Evolutionary conservation across 2,113 vertebrate genomes (phyloP).

Genomic region (Hippocampus mohnikei): DNA sequence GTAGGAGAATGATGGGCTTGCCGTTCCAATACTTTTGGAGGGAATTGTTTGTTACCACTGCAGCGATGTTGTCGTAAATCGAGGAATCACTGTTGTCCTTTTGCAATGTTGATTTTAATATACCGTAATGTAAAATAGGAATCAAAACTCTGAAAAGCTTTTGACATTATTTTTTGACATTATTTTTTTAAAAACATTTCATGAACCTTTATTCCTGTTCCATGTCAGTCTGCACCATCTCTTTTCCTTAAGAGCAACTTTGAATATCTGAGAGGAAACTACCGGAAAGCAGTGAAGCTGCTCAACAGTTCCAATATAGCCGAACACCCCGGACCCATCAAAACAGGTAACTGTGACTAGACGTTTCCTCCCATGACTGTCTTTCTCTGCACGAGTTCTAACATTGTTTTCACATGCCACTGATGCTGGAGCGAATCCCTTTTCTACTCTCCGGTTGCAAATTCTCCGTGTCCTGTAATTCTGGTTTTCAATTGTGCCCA

Average conservation of each 20-base stretch:
- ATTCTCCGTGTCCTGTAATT: background rate
- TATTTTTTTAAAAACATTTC: too few species aligned
- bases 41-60: too few species aligned
- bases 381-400: background rate
- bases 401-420: background rate
- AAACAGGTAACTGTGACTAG: constrained; percentile 81
- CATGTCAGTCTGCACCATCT: constrained; percentile 86
- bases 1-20: too few species aligned
- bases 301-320: constrained; percentile 95
- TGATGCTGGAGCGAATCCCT: too few species aligned
- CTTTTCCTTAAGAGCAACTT: constrained; percentile 99
- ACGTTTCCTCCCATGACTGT: background rate
- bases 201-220: constrained; percentile 12
- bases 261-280: constrained; percentile 97
- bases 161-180: too few species aligned
- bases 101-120: too few species aligned
- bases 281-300: constrained; percentile 95
- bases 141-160: too few species aligned
- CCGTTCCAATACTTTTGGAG: too few species aligned
- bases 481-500: background rate
- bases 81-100: too few species aligned
- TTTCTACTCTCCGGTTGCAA: background rate
- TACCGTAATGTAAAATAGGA: too few species aligned
- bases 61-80: too few species aligned
- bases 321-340: constrained; percentile 93